Evolutionary conservation across 2,888 invertebrate species (phyloP), one percentile per base, ranked within the genome.

Genomic region (Keiferia lycopersicella): DNA sequence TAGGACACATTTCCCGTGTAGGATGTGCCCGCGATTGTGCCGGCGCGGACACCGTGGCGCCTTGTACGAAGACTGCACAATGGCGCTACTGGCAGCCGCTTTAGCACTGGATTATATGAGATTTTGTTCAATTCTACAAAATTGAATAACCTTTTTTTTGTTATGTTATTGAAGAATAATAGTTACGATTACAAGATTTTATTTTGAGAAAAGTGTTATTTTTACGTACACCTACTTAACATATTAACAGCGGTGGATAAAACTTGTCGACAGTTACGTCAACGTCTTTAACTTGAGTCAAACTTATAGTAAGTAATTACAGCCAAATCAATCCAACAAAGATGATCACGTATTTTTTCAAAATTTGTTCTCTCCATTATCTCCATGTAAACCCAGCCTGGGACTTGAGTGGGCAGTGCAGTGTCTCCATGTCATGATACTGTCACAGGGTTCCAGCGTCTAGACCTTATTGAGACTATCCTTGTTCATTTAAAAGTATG

Each of bases 1-100:
- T 86, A 84, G 81, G 87, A 86, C 84, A 82, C 83, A 84, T 86
- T 83, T 85, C 81, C 22, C 78, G 73, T 73, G 76, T 76, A 76
- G 77, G 76, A 79, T 76, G 81, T 77, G 78, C 73, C 73, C 68
- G 73, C 79, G 79, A 81, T 84, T 83, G 82, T 81, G 80, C 76
- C 75, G 77, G 70, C 72, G 71, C 74, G 81, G 76, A 76, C 78
- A 75, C 77, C 68, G 64, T 77, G 82, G 86, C 84, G 82, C 84
- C 85, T 78, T 78, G 75, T 16, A 53, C 14, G 22, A 51, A 51
- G 20, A 38, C 14, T 39, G 39, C 53, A 62, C 62, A 62, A 62
- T 62, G 62, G 51, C 51, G 11, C 22, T 22, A 6, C 14, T 53
- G 26, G 2, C 51, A 53, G 51, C 14, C 11, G 22, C 14, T 53